Conservation (phyloP, 2,888 invertebrate species). For the Caenorhabditis sp. region DNA sequence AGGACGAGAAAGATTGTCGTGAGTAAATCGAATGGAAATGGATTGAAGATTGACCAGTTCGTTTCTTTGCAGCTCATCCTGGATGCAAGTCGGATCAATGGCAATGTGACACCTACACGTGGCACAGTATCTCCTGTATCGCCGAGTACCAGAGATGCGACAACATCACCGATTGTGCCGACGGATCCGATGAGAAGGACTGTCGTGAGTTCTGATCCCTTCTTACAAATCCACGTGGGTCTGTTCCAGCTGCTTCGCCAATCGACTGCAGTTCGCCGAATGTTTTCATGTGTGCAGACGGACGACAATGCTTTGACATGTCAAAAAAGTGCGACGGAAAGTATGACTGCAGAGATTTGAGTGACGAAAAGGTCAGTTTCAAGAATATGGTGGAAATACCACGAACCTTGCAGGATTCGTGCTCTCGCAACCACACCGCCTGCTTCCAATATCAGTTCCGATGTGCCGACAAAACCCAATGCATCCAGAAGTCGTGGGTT, state of each 20-base stretch:
- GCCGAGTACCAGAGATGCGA: slow-evolving; percentile 94
- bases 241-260: slow-evolving; percentile 65
- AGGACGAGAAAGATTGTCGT: slow-evolving; percentile 78
- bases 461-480: slow-evolving; percentile 89
- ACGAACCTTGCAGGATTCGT: slow-evolving; percentile 83
- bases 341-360: slow-evolving; percentile 85
- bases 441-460: slow-evolving; percentile 85
- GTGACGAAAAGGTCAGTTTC: slow-evolving; percentile 85
- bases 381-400: background rate
- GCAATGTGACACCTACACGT: slow-evolving; percentile 92
- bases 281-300: slow-evolving; percentile 87
- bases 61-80: slow-evolving; percentile 87
- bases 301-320: slow-evolving; percentile 88
- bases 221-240: background rate
- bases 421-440: slow-evolving; percentile 82
- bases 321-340: slow-evolving; percentile 93
- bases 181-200: slow-evolving; percentile 91
- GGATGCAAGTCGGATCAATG: slow-evolving; percentile 91
- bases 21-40: slow-evolving; percentile 44
- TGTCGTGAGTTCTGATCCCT: slow-evolving; percentile 87
- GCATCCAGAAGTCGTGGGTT: slow-evolving; percentile 84
- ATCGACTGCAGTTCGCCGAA: slow-evolving; percentile 71
- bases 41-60: background rate
- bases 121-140: slow-evolving; percentile 94
- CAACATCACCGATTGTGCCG: slow-evolving; percentile 93